Evolutionary conservation across 2,797 vertebrate genomes (phyloP).

Genomic region (Galaxias olidus): DNA sequence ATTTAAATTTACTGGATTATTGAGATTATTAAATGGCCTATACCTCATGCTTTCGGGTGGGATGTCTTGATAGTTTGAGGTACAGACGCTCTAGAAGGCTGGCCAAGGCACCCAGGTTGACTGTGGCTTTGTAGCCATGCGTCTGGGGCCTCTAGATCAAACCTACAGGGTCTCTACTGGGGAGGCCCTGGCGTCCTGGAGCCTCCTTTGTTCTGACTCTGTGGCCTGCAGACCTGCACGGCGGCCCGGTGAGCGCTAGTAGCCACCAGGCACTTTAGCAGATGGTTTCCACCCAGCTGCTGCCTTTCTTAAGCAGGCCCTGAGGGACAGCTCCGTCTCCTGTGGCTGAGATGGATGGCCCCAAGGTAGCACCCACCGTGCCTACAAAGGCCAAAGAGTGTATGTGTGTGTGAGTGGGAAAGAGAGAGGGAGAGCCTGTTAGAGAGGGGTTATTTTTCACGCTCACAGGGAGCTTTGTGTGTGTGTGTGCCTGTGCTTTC

Average conservation of each 20-base stretch:
- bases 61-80: too few relatives aligned
- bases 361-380: constrained; percentile 51
- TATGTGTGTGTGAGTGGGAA: constrained; percentile 9
- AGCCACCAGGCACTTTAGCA: constrained; percentile 32
- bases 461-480: neutral
- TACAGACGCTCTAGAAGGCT: constrained; percentile 14
- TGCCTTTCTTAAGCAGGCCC: constrained; percentile 48
- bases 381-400: constrained; percentile 15
- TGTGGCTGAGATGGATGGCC: constrained; percentile 61
- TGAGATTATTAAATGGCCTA: too few relatives aligned
- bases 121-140: constrained; percentile 40
- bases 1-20: too few relatives aligned
- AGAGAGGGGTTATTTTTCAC: too few relatives aligned
- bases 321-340: constrained; percentile 57
- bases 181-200: constrained; percentile 28
- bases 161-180: constrained; percentile 16
- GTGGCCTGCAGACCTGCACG: constrained; percentile 43
- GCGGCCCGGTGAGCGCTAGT: constrained; percentile 32
- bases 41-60: too few relatives aligned
- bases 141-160: neutral
- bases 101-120: constrained; percentile 22
- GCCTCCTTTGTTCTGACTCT: constrained; percentile 54
- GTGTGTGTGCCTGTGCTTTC: neutral
- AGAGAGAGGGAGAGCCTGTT: too few relatives aligned
- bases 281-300: constrained; percentile 66